Evolutionary conservation across 2,797 vertebrate species (phyloP).

Genomic region (Psittacula derbiana): DNA sequence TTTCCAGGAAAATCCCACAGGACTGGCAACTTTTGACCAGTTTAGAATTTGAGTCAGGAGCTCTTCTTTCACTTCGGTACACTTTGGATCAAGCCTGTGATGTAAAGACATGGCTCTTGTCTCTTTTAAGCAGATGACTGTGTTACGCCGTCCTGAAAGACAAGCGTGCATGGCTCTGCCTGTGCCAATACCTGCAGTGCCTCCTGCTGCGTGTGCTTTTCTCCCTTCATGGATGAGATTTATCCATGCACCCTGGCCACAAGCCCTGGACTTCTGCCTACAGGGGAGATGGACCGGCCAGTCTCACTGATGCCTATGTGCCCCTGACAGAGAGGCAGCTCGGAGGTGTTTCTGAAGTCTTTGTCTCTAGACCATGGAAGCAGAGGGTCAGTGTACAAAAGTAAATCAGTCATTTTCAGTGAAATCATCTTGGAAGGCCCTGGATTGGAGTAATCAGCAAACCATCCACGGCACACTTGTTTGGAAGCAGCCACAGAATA

Average conservation of each 20-base stretch:
- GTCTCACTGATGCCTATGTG: fast-evolving
- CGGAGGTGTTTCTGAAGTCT: neutral
- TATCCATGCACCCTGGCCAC: fast-evolving
- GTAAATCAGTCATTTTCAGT: neutral
- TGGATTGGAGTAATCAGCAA: neutral
- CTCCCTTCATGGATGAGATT: neutral
- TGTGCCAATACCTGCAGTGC: neutral
- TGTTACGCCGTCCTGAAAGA: neutral
- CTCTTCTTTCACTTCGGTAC: neutral
- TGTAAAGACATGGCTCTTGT: neutral
- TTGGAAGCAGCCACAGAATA: neutral
- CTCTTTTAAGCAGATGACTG: neutral
- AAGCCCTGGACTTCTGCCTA: neutral
- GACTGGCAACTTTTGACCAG: neutral
- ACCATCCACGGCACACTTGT: fast-evolving
- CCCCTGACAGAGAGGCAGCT: neutral
- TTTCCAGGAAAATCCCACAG: neutral
- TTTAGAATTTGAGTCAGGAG: neutral
- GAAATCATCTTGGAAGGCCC: neutral
- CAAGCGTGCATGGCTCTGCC: fast-evolving
- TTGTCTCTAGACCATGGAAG: neutral
- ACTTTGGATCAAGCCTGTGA: neutral
- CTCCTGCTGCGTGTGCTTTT: neutral
- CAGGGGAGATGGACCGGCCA: neutral
- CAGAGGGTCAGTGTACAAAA: neutral